Base-by-base conservation (phyloP, 2,888 invertebrate species). In the Pogonocherus hispidulus region DNA sequence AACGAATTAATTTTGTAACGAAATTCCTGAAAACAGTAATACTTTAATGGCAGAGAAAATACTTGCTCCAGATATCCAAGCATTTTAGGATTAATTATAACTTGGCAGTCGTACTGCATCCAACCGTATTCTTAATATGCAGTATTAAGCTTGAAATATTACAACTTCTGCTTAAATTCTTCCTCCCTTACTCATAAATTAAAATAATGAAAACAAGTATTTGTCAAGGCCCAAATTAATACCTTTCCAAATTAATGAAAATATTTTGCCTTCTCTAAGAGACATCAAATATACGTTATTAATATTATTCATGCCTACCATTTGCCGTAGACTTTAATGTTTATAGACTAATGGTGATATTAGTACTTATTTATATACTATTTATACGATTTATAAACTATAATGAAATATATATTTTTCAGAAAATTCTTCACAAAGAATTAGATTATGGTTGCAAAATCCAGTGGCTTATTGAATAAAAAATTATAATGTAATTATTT, bases 21-120 rank as follows among this genome's bases (percentile, higher is more conserved):
- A 32, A 32, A 32, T 8, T 32, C 32, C 11, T 32, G 32, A 9
- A 32, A 32, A 32, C 32, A 32, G 11, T n/a, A 32, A 32, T 32
- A 32, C 11, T 32, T 32, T 32, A n/a, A n/a, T n/a, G n/a, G n/a
- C n/a, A 23, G 23, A 51, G 49, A 14, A 23, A 23, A 22, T 23
- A 22, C 23, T 11, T 23, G 23, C 4, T 14, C 49, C n/a, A 14
- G 14, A 51, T 51, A 51, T 51, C 49, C 23, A 22, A 22, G 14
- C 49, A 51, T 51, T n/a, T n/a, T 51, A 51, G 23, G 22, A 22
- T 51, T 16, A 51, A 51, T 51, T 51, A 51, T 23, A 51, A 51
- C 14, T 51, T 51, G 49, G 23, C 49, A 23, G 52, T 52, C 18
- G 52, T 16, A 32, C 14, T 52, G 52, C 32, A 52, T 52, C 52